phyloP scores from a whole-genome alignment of 2,113 vertebrate species.

The Oplegnathus fasciatus region DNA sequence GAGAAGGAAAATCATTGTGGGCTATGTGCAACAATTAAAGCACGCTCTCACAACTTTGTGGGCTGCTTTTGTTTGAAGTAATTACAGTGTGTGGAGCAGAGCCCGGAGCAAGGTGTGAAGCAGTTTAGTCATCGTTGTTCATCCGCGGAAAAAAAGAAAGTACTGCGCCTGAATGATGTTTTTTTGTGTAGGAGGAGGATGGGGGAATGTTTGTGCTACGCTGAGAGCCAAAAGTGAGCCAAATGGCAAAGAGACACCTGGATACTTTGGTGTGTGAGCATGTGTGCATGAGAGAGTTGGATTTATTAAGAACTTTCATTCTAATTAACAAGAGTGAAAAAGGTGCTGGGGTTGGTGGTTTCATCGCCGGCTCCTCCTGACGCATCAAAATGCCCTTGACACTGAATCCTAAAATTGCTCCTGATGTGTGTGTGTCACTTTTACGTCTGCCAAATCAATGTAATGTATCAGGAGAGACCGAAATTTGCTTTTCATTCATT shows the following conservation, averaged over 20 bases:
- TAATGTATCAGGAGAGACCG: neutral
- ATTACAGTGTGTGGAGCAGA: conserved; percentile 43
- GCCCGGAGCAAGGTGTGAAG: conserved; percentile 53
- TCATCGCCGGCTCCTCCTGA: too few species aligned
- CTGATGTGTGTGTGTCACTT: neutral
- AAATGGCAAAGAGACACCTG: conserved; percentile 61
- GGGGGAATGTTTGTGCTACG: conserved; percentile 14
- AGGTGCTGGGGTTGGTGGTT: too few species aligned
- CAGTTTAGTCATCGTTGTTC: conserved; percentile 38
- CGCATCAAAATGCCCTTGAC: neutral
- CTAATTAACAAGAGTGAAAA: neutral
- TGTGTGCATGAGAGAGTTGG: neutral
- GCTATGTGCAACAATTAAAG: conserved; percentile 37
- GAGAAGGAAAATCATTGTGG: conserved; percentile 23
- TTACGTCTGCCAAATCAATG: neutral
- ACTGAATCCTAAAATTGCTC: neutral
- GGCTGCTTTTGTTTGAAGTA: conserved; percentile 46
- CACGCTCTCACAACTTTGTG: conserved; percentile 24
- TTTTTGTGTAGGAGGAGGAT: neutral
- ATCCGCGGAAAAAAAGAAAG: conserved; percentile 21
- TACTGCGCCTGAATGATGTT: conserved; percentile 14
- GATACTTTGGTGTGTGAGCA: neutral
- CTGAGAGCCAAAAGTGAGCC: conserved; percentile 24
- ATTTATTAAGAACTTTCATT: neutral
- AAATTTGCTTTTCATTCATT: too few species aligned